Evolutionary conservation across 2,888 invertebrate genomes (phyloP).

Genomic region (Hypercompe scribonia): DNA sequence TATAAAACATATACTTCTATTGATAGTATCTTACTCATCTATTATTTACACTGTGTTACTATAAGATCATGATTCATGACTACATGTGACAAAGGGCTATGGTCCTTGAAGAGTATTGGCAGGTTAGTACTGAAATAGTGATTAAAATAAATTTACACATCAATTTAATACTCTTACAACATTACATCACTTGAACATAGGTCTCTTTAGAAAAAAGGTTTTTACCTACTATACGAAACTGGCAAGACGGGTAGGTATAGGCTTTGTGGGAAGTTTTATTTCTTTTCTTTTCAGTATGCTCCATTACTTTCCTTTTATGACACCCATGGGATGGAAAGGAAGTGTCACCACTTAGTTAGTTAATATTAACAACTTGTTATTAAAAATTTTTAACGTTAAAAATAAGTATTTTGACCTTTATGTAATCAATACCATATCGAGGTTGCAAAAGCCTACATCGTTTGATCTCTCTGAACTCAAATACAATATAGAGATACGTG

Average conservation of each 20-base stretch:
- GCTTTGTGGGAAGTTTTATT: neutral
- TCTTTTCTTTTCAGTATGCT: neutral
- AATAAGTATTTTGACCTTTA: conserved; percentile 8
- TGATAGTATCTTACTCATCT: conserved; percentile 31
- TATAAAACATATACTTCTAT: conserved; percentile 26
- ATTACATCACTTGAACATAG: no score
- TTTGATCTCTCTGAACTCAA: neutral
- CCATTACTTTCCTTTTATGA: no score
- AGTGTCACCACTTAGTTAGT: no score
- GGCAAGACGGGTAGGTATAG: no score
- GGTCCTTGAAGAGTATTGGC: conserved; percentile 27
- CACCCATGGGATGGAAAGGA: no score
- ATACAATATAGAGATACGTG: conserved; percentile 13
- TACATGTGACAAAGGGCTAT: conserved; percentile 24
- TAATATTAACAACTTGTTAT: no score
- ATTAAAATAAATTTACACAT: neutral
- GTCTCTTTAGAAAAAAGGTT: no score
- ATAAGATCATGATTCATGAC: conserved; percentile 36
- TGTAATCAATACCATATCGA: conserved; percentile 8
- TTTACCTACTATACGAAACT: no score
- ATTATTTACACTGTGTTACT: conserved; percentile 35
- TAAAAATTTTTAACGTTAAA: neutral
- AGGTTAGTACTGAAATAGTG: conserved; percentile 16
- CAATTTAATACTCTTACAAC: neutral
- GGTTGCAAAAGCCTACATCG: neutral